phyloP scores from a whole-genome alignment of 2,888 invertebrate species.

The Ophion ellenae region DNA sequence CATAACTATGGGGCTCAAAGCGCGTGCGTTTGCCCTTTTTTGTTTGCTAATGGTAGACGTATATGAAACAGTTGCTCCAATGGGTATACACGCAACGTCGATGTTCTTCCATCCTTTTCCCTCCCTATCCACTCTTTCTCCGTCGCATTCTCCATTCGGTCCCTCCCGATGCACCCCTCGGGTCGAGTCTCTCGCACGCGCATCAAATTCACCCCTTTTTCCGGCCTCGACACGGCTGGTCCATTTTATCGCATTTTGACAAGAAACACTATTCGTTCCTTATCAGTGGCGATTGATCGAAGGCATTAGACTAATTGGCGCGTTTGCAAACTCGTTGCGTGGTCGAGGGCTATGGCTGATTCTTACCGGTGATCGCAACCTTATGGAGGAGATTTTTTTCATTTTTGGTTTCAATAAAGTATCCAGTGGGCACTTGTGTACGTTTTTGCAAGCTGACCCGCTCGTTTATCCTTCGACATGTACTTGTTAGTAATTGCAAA shows the following conservation, averaged over 20 bases:
- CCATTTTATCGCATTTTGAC: not conserved
- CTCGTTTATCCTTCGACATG: not conserved
- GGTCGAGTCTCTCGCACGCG: constrained; percentile 7
- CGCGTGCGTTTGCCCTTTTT: constrained; percentile 11
- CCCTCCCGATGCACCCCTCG: constrained; percentile 47
- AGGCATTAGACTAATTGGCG: constrained; percentile 67
- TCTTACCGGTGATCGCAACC: not conserved
- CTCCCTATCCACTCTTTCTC: not conserved
- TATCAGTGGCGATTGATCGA: constrained; percentile 65
- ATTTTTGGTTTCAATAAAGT: not conserved
- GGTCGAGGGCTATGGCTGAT: not conserved
- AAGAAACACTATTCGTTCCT: constrained; percentile 26
- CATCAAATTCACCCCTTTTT: constrained; percentile 19
- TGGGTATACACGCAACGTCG: constrained; percentile 7
- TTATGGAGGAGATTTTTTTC: not conserved
- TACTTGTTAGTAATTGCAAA: constrained; percentile 32
- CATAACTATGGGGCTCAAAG: not conserved
- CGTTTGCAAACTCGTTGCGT: constrained; percentile 7
- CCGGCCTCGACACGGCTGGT: constrained; percentile 14
- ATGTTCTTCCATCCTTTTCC: constrained; percentile 12
- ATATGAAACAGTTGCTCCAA: constrained; percentile 13
- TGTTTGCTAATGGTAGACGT: not conserved
- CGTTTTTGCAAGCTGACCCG: too few relatives aligned
- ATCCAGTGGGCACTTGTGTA: not conserved
- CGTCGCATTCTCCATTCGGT: not conserved